phyloP scores from a whole-genome alignment of 2,113 vertebrate species.

The Hydropotes inermis region DNA sequence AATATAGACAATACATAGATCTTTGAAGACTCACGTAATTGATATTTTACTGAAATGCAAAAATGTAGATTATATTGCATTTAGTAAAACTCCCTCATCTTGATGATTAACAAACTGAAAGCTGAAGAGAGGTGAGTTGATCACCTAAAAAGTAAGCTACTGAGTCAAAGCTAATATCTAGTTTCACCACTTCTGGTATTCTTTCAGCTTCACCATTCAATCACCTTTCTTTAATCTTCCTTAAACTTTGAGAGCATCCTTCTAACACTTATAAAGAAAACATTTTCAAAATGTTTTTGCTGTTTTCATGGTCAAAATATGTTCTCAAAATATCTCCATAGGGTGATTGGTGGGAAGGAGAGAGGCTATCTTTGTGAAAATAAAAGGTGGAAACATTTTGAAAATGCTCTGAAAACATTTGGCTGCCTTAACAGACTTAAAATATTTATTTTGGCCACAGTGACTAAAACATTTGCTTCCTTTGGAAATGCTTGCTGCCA shows the following conservation, averaged over 20 bases:
- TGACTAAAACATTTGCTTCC: slow-evolving; percentile 60
- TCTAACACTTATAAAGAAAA: slow-evolving; percentile 18
- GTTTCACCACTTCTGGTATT: not conserved
- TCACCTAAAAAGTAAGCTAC: not conserved
- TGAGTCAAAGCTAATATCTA: not conserved
- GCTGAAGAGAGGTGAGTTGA: not conserved
- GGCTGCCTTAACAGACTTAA: slow-evolving; percentile 45
- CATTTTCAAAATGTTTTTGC: slow-evolving; percentile 23
- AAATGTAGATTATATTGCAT: not conserved
- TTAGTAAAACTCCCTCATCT: not conserved
- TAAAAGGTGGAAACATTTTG: slow-evolving; percentile 55
- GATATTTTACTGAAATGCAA: slow-evolving; percentile 6
- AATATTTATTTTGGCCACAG: slow-evolving; percentile 65
- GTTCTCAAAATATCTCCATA: slow-evolving; percentile 48
- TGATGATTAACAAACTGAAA: not conserved
- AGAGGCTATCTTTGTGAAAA: slow-evolving; percentile 43
- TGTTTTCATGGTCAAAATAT: slow-evolving; percentile 34
- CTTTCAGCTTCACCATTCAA: not conserved
- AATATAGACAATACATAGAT: not conserved
- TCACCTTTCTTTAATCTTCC: slow-evolving; percentile 1
- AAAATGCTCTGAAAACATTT: slow-evolving; percentile 63
- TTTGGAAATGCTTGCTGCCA: slow-evolving; percentile 51
- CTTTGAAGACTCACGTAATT: not conserved
- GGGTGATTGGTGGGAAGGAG: slow-evolving; percentile 1
- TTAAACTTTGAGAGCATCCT: slow-evolving; percentile 12